A percentile compares a stretch with the other conserved stretches of the same genome.
Conservation (phyloP, 2,113 vertebrate species). For the Naja naja region DNA sequence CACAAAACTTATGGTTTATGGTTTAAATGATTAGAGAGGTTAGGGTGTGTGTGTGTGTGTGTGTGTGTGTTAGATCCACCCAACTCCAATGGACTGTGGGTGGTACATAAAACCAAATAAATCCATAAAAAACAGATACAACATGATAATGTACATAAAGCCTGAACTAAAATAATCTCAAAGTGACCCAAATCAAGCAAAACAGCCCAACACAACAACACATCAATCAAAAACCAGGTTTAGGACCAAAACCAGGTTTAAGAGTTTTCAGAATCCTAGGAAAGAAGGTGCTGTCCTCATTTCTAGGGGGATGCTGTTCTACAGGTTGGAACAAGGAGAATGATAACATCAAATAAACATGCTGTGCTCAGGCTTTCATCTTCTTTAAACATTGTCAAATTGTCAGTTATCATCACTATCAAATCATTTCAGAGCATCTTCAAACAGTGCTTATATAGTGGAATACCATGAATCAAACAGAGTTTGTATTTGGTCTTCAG, state of each 20-base stretch:
- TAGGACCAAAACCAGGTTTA: not conserved
- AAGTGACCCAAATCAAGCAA: not conserved
- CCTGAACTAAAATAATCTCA: not conserved
- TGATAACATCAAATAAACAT: slow-evolving; percentile 20
- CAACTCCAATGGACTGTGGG: not conserved
- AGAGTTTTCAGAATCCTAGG: not conserved
- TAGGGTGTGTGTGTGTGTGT: not conserved
- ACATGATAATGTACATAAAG: not conserved
- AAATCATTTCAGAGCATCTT: slow-evolving; percentile 28
- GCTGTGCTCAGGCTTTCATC: slow-evolving; percentile 28
- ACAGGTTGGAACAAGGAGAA: not conserved
- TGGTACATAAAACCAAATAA: not conserved
- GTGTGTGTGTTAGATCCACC: not conserved
- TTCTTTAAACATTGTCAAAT: slow-evolving; percentile 54
- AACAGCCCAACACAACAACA: not conserved
- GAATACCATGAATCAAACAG: slow-evolving; percentile 22
- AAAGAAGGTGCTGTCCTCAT: not conserved
- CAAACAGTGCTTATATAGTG: slow-evolving; percentile 15
- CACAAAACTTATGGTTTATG: not conserved
- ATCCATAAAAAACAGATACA: not conserved
- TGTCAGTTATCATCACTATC: slow-evolving; percentile 19
- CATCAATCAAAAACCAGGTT: not conserved
- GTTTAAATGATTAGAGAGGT: not conserved
- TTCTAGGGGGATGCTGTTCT: not conserved
- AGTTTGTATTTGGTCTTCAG: not conserved